A percentile compares a stretch with the other conserved stretches of the same genome.
phyloP scores from a whole-genome alignment of 1,140 invertebrate species.

The Leptonema lineaticorne region DNA sequence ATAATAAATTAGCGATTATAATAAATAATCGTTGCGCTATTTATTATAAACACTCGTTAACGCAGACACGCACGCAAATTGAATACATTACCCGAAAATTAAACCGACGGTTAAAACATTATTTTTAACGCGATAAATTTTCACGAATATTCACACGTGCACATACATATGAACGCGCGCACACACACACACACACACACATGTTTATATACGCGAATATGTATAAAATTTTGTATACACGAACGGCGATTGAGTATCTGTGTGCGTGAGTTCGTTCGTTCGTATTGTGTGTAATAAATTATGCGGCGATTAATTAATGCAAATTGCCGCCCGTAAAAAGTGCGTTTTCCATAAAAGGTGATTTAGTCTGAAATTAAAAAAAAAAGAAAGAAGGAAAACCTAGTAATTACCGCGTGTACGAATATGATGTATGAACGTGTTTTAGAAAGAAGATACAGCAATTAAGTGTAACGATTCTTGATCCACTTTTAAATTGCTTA shows the following conservation, averaged over 20 bases:
- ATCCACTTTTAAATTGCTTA: too few relatives aligned
- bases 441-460: neutral
- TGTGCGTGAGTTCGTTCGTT: neutral
- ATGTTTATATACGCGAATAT: neutral
- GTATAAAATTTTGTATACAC: too few relatives aligned
- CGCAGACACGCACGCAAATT: neutral
- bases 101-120: neutral
- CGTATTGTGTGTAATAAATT: neutral
- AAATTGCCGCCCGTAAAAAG: constrained; percentile 1
- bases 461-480: neutral
- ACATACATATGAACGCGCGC: neutral
- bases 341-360: neutral
- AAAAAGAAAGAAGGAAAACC: too few relatives aligned
- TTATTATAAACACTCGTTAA: constrained; percentile 8
- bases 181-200: neutral
- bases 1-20: constrained; percentile 8
- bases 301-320: constrained; percentile 9
- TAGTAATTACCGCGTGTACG: neutral
- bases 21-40: neutral
- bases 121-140: constrained; percentile 7
- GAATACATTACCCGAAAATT: constrained; percentile 7
- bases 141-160: neutral
- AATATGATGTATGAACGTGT: neutral
- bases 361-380: too few relatives aligned
- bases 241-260: too few relatives aligned